These are phyloP conservation scores for Harpalus rubripes DNA, from an alignment of 2,888 invertebrate species.

Conservation along the genomic window DNA sequence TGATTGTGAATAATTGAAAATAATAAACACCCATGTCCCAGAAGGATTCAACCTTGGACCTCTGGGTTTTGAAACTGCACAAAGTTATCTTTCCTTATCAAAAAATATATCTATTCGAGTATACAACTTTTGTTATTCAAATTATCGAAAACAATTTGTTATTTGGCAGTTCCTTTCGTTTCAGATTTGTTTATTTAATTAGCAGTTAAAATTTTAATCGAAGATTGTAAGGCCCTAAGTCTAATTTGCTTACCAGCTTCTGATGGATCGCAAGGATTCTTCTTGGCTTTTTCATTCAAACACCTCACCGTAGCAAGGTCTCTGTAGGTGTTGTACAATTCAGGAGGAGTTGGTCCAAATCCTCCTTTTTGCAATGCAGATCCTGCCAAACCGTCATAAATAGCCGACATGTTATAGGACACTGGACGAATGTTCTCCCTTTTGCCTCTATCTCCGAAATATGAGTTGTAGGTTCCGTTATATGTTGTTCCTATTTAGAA, in stretches of 20 bases:
- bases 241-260: constrained; percentile 73
- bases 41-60: too few species aligned
- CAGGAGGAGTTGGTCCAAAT: constrained; percentile 74
- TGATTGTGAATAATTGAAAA: too few species aligned
- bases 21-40: too few species aligned
- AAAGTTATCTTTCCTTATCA: not conserved
- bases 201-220: too few species aligned
- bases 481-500: constrained; percentile 72
- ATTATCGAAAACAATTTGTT: too few species aligned
- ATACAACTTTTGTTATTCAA: not conserved
- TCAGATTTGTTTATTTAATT: too few species aligned
- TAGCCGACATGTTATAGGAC: constrained; percentile 76
- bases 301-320: constrained; percentile 76
- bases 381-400: constrained; percentile 76
- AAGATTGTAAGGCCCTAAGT: too few species aligned
- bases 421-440: constrained; percentile 74
- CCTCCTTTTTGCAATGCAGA: constrained; percentile 75
- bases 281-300: constrained; percentile 73
- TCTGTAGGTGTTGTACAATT: constrained; percentile 75
- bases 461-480: constrained; percentile 76
- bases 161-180: too few species aligned
- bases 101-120: not conserved
- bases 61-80: too few species aligned
- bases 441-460: constrained; percentile 76
- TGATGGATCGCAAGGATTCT: constrained; percentile 75